Base-by-base conservation (phyloP, 1,140 invertebrate species). In the Aleiodes sp. region DNA sequence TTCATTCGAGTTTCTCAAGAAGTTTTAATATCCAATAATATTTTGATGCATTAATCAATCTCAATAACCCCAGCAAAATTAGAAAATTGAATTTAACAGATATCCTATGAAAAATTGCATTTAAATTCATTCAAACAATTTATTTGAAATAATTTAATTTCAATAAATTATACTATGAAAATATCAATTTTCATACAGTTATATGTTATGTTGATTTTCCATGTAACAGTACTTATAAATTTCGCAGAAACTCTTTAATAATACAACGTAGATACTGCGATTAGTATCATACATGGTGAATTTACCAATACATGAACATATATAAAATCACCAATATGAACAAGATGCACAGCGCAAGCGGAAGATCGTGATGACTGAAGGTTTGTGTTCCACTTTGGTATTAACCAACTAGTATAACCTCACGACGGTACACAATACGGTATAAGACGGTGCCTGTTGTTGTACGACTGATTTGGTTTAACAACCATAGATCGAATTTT, bases 401-500 rank as follows among this genome's bases (percentile, higher is more conserved):
- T 21, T 21, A 24, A 52, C 46, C 46, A 52, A 21, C 21, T 43
- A 16, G 39, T 43, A 52, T 52, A 52, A 52, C 46, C n/a, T n/a
- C n/a, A n/a, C n/a, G n/a, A n/a, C n/a, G n/a, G n/a, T n/a, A n/a
- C n/a, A n/a, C n/a, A n/a, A n/a, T n/a, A n/a, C n/a, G n/a, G n/a
- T n/a, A n/a, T n/a, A n/a, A n/a, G n/a, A n/a, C n/a, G n/a, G n/a
- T n/a, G n/a, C n/a, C n/a, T n/a, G 26, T 16, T 21, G 19, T 24
- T 52, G 46, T 52, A 52, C 46, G 46, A 52, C 46, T 52, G 46
- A 52, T 52, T 52, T 52, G 46, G 46, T 52, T 52, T 52, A 52
- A n/a, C n/a, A n/a, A 21, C 46, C 46, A 21, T 52, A 24, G 46
- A 21, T 52, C n/a, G 41, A 12, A 21, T 4, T 16, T n/a, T n/a